A percentile compares a stretch with the other conserved stretches of the same genome.
Conservation (phyloP, 2,797 vertebrate genomes). For the Hippopotamyrus pictus region DNA sequence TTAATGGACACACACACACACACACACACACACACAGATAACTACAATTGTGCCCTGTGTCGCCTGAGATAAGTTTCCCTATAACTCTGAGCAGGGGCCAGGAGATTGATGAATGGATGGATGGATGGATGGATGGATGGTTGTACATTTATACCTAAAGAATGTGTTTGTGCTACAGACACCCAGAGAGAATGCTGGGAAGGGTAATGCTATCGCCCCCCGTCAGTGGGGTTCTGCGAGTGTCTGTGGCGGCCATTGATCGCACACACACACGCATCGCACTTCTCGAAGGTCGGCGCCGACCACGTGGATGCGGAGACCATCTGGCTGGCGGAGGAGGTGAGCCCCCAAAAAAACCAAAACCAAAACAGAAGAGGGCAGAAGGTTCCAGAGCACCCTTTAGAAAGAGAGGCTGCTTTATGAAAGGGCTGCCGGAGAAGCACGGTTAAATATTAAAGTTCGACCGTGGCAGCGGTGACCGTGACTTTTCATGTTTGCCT, state of each 20-base stretch:
- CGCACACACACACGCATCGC: background rate
- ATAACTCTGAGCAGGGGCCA: background rate
- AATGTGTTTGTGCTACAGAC: background rate
- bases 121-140: background rate
- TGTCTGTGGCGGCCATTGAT: background rate
- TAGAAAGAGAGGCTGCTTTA: background rate
- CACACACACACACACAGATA: background rate
- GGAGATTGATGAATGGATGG: background rate
- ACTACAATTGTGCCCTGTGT: background rate
- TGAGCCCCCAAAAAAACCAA: background rate
- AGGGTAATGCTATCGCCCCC: background rate
- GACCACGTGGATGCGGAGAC: constrained; percentile 19
- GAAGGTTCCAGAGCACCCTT: background rate
- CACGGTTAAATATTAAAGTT: background rate
- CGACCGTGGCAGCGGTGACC: background rate
- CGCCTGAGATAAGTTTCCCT: background rate
- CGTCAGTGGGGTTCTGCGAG: background rate
- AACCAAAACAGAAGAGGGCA: background rate
- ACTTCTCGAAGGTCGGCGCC: constrained; percentile 30
- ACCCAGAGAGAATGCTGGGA: background rate
- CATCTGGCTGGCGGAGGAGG: background rate
- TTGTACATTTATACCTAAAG: background rate
- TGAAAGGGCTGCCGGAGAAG: background rate
- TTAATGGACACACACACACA: background rate
- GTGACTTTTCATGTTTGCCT: background rate